Conservation (phyloP, 1,140 invertebrate species). For the Trichomalopsis sarcophagae region DNA sequence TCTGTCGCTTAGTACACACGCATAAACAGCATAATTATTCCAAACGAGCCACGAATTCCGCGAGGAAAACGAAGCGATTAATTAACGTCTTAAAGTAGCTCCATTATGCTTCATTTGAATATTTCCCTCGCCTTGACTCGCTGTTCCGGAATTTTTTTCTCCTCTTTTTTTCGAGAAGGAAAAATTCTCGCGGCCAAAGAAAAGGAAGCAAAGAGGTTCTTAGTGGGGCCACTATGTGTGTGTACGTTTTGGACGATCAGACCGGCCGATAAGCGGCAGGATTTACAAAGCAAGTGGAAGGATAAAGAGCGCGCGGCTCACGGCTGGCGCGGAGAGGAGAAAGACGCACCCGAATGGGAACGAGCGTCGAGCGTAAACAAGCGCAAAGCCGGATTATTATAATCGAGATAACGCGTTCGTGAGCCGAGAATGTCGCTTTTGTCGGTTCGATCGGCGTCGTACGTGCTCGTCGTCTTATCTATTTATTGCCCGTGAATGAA, state of each 20-base stretch:
- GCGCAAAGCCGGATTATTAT: conserved; percentile 68
- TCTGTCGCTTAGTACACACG: neutral
- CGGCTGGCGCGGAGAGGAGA: neutral
- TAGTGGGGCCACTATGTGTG: conserved; percentile 26
- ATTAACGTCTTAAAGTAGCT: neutral
- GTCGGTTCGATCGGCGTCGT: conserved; percentile 47
- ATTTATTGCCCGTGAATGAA: conserved; percentile 45
- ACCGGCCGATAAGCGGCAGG: conserved; percentile 55
- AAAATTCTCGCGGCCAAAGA: neutral
- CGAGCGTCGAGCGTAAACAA: conserved; percentile 60
- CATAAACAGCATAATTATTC: neutral
- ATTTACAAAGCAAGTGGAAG: conserved; percentile 55
- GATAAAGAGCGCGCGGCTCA: conserved; percentile 42
- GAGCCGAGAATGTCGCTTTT: conserved; percentile 61
- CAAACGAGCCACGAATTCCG: neutral
- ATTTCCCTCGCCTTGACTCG: neutral
- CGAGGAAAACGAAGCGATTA: neutral
- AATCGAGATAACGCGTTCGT: conserved; percentile 65
- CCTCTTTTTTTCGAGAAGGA: neutral
- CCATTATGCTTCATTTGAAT: conserved; percentile 20
- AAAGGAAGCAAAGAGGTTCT: conserved; percentile 25
- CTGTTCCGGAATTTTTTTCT: neutral
- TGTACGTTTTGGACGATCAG: conserved; percentile 52
- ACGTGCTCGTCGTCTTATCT: conserved; percentile 40
- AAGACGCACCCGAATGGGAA: neutral